These are phyloP conservation scores for Eospalax fontanierii DNA, from an alignment of 2,797 vertebrate species.

Conservation along the genomic window DNA sequence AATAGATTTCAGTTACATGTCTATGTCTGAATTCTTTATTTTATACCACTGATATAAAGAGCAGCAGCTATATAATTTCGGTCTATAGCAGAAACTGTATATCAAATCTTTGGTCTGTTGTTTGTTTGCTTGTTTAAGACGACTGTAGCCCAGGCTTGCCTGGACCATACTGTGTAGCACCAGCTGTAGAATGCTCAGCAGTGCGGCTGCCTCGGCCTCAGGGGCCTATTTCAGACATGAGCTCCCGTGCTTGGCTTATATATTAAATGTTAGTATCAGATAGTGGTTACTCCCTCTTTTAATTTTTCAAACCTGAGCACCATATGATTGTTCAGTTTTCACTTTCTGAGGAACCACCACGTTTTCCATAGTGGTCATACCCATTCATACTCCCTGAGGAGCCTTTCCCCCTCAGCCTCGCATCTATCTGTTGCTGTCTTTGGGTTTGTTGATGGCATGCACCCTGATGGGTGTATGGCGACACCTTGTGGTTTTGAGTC, in stretches of 20 bases:
- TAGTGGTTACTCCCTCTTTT: background rate
- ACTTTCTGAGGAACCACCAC: background rate
- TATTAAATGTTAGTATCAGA: background rate
- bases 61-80: background rate
- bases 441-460: background rate
- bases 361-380: background rate
- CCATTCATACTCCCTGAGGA: background rate
- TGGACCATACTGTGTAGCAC: background rate
- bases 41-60: background rate
- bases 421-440: background rate
- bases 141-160: background rate
- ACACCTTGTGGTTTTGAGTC: background rate
- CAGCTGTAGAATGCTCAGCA: background rate
- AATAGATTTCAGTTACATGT: background rate
- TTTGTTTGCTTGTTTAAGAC: background rate
- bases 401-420: background rate
- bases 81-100: background rate
- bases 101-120: background rate
- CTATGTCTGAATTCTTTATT: background rate
- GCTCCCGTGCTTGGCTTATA: background rate
- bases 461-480: background rate
- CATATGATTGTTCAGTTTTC: background rate
- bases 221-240: background rate
- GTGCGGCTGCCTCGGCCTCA: background rate
- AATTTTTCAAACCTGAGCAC: background rate